A percentile compares a stretch with the other conserved stretches of the same genome.
phyloP scores from a whole-genome alignment of 1,140 invertebrate species.

The Diprion similis region DNA sequence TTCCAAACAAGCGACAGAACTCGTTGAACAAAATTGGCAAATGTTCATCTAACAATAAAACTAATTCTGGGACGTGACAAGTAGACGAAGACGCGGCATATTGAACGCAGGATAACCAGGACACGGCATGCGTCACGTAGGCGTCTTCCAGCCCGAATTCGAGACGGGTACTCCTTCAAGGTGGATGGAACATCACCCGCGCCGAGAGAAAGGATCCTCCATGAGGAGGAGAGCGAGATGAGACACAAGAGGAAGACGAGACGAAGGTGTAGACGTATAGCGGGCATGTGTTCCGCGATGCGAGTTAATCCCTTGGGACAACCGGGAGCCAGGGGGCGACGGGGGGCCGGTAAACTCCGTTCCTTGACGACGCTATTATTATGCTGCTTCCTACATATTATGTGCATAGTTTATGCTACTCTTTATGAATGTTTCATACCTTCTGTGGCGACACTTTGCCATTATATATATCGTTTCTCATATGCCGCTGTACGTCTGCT shows the following conservation, averaged over 20 bases:
- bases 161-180: background rate
- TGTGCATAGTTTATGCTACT: constrained; percentile 7
- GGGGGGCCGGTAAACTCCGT: background rate
- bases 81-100: background rate
- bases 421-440: constrained; percentile 7
- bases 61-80: too few relatives aligned
- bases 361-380: constrained; percentile 5
- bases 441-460: background rate
- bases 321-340: background rate
- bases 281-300: constrained; percentile 3
- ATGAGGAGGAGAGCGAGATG: background rate
- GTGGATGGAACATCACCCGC: background rate
- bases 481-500: background rate
- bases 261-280: constrained; percentile 2
- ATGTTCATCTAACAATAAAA: too few relatives aligned
- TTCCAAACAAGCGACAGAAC: too few relatives aligned
- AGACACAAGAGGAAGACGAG: background rate
- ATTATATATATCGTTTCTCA: background rate
- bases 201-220: too few relatives aligned
- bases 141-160: background rate
- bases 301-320: constrained; percentile 3
- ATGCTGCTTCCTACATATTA: background rate
- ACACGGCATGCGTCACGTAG: background rate
- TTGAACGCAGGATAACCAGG: background rate
- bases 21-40: too few relatives aligned